Conservation (phyloP, 2,888 invertebrate genomes). For the Parnassius smintheus region DNA sequence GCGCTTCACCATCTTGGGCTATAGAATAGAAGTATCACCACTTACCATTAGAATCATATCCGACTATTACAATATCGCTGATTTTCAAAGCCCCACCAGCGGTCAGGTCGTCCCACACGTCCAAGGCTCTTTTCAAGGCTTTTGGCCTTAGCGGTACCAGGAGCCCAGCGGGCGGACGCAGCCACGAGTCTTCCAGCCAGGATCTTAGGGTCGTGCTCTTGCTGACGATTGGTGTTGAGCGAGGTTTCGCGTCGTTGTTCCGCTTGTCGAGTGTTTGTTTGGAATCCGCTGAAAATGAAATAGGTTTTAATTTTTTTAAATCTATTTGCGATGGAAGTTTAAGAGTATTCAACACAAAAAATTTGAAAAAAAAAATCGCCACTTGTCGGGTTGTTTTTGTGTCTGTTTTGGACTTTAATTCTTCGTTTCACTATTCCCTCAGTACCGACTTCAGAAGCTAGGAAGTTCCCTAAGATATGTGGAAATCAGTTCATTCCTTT, state of each 20-base stretch:
- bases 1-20: no score
- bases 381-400: no score
- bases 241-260: constrained; percentile 42
- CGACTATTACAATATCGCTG: constrained; percentile 65
- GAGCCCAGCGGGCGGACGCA: constrained; percentile 66
- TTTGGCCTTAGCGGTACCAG: constrained; percentile 67
- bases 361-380: no score
- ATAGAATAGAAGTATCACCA: background rate
- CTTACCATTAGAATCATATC: constrained; percentile 74
- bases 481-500: no score
- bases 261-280: constrained; percentile 42
- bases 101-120: constrained; percentile 67
- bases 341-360: no score
- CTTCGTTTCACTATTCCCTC: no score
- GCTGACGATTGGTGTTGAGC: constrained; percentile 41
- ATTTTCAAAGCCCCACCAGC: constrained; percentile 55
- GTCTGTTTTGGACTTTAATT: no score
- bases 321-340: no score
- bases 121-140: constrained; percentile 61
- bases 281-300: constrained; percentile 43
- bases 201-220: constrained; percentile 56
- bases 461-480: no score
- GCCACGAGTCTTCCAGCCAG: constrained; percentile 73
- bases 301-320: background rate
- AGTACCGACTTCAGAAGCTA: no score